Evolutionary conservation across 1,140 invertebrate genomes (phyloP), one percentile per base, ranked within the genome.

Genomic region (Diabrotica virgifera): DNA sequence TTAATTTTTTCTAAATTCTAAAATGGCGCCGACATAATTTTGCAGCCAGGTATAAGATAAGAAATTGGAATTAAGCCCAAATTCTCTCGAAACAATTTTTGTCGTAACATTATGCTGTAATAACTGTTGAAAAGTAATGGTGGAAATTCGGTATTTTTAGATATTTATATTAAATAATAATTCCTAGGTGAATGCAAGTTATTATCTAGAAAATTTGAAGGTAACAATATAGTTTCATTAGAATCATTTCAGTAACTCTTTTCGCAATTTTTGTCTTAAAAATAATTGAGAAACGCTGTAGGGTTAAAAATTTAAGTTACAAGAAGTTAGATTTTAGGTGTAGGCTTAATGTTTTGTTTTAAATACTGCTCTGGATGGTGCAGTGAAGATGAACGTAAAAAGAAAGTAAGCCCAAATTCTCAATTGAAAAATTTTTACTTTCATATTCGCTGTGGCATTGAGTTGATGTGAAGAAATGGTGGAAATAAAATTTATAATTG

Each of bases 341-440:
- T 13, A 24, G 12, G 5, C 10, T 10, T 5, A 8, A 52, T 60
- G 7, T 5, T 60, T 62, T 37, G 7, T 62, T 63, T 35, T 24
- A 24, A 24, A 35, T 50, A 40, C 3, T 5, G 59, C 38, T 63
- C 54, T 57, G 69, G 67, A 62, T 71, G 68, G 70, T 64, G 66
- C 62, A 66, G 72, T 73, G 56, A 65, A 69, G 66, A 51, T 64
- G 62, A 62, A 68, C 54, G 40, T 55, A 60, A 66, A 67, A 7
- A 62, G 54, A 70, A 64, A 67, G 60, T 70, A 73, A 73, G 72
- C 72, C 72, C 72, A 71, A 73, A 71, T 70, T 73, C 72, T 70
- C 68, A 51, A 59, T 46, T 62, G 64, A 62, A 62, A 12, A 60
- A 40, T 52, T 53, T 64, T 66, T 64, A 12, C 46, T 63, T 70